Evolutionary conservation across 1,140 invertebrate genomes (phyloP).

Genomic region (Oreohelix idahoensis): DNA sequence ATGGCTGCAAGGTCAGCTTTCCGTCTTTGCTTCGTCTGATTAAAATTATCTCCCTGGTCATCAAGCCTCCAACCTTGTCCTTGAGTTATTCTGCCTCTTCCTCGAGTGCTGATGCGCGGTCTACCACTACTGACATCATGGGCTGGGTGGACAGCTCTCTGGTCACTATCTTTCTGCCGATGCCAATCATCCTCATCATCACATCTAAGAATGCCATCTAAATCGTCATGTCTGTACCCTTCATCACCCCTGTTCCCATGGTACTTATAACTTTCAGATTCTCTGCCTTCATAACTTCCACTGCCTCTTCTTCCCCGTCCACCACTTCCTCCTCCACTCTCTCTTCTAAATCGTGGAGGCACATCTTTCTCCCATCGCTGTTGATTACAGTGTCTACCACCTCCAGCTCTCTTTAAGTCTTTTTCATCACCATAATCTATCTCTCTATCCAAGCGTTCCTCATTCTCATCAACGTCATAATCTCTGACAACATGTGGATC

Average conservation of each 20-base stretch:
- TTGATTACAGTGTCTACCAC: not conserved
- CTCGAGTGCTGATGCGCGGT: not conserved
- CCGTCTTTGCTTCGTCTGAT: not conserved
- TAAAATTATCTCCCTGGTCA: not conserved
- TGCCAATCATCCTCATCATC: not conserved
- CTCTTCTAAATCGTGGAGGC: slow-evolving; percentile 13
- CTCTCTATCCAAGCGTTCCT: slow-evolving; percentile 13
- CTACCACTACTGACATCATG: not conserved
- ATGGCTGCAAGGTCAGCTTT: not conserved
- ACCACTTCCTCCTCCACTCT: slow-evolving; percentile 12
- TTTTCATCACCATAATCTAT: slow-evolving; percentile 6
- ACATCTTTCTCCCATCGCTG: slow-evolving; percentile 21
- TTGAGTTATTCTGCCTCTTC: not conserved
- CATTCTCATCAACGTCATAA: slow-evolving; percentile 12
- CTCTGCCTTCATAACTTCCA: not conserved
- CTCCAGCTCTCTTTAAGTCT: not conserved
- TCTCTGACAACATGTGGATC: slow-evolving; percentile 17
- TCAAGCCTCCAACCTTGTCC: slow-evolving; percentile 1
- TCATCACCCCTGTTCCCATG: not conserved
- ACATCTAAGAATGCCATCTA: not conserved
- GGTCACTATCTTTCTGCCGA: slow-evolving; percentile 13
- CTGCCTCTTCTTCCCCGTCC: not conserved
- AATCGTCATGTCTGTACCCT: not conserved
- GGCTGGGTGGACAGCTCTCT: slow-evolving; percentile 30
- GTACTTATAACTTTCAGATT: not conserved